These are phyloP conservation scores for Cathartes aura DNA, from an alignment of 2,113 vertebrate genomes.

Conservation along the genomic window DNA sequence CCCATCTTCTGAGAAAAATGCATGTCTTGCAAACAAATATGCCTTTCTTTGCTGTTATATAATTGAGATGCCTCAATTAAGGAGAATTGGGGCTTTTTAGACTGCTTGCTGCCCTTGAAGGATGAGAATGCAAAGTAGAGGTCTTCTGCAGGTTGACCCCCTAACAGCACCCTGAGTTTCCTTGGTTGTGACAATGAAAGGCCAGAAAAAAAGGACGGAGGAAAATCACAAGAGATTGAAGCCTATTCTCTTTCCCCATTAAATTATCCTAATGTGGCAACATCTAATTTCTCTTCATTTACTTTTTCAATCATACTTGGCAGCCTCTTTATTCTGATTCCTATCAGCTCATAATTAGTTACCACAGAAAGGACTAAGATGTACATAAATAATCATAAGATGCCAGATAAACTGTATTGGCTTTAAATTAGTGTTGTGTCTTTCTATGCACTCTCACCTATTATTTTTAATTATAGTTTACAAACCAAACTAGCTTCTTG, in stretches of 20 bases:
- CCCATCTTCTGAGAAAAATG: constrained; percentile 36
- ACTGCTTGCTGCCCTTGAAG: background rate
- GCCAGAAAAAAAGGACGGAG: background rate
- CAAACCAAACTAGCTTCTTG: constrained; percentile 49
- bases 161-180: background rate
- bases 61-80: background rate
- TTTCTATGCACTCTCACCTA: constrained; percentile 39
- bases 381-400: constrained; percentile 70
- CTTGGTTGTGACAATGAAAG: background rate
- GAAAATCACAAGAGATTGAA: background rate
- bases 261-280: background rate
- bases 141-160: background rate
- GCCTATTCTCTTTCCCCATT: background rate
- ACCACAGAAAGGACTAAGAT: constrained; percentile 42
- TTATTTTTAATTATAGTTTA: constrained; percentile 74
- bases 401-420: constrained; percentile 65
- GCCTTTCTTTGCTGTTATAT: background rate
- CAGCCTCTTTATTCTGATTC: constrained; percentile 37
- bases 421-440: constrained; percentile 68
- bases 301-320: constrained; percentile 33
- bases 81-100: background rate
- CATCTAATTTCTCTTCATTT: background rate
- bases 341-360: constrained; percentile 59
- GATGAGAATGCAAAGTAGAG: background rate
- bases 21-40: background rate